Evolutionary conservation across 2,888 invertebrate genomes (phyloP), one percentile per base, ranked within the genome.

Genomic region (Polydrusus pterygomalis): DNA sequence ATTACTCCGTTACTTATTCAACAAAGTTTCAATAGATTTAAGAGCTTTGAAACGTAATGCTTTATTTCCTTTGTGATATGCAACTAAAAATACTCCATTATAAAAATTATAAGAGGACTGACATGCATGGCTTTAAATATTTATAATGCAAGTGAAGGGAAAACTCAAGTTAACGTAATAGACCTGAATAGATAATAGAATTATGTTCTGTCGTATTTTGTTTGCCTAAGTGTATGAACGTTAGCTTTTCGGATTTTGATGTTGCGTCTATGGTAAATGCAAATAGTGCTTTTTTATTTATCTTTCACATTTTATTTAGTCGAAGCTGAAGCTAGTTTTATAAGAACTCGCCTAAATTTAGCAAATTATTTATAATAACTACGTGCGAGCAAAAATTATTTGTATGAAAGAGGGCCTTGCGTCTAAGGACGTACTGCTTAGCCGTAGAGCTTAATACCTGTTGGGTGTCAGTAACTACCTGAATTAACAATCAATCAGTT

Each of bases 121-220:
- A 62, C 73, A 74, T 74, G 73, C 67, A 25, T 47, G 34, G 13
- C 30, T 67, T 74, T 54, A 68, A 74, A 74, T 74, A 67, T 62
- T 74, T 68, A 56, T 34, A 64, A 47, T 63, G 38, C 40, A 25
- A 38, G 30, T 38, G 51, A 30, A 17, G 15, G 54, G 20, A 54
- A 30, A 56, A 71, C 56, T 63, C 30, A 64, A 51, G 38, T 56
- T 63, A 17, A 64, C 40, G 38, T 56, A 58, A 62, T 70, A 62
- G 15, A 47, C 65, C 51, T 15, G 47, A 45, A 45, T 54, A 45
- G 13, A 60, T 51, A 38, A 25, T 60, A 51, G n/a, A 25, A 51
- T 51, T 38, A 17, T 20, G 1, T 51, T n/a, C 40, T 49, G 38
- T 2, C 51, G 51, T 60, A 17, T 38, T 15, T 56, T 51, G 20